These are phyloP conservation scores for Ceratitis capitata DNA, from an alignment of 1,140 invertebrate genomes.

Conservation along the genomic window DNA sequence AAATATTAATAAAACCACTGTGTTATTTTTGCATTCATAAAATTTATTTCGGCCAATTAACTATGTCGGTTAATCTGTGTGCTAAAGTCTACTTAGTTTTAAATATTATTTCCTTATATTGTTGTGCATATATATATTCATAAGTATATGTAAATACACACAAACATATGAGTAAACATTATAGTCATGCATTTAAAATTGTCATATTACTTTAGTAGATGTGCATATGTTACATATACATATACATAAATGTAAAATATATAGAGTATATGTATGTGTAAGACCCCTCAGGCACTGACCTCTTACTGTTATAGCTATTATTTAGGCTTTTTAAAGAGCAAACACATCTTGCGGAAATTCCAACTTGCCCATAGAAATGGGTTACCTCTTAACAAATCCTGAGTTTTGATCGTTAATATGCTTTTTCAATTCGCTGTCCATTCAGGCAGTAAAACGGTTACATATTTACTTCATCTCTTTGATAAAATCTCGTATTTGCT, in stretches of 20 bases:
- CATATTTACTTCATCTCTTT: neutral
- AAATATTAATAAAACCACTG: neutral
- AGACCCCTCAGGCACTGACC: neutral
- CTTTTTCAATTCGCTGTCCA: neutral
- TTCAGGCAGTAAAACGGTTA: neutral
- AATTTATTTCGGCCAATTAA: slow-evolving; percentile 18
- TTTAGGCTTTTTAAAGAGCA: neutral
- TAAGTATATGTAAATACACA: too few species aligned
- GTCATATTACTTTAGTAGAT: too few species aligned
- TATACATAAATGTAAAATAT: too few species aligned
- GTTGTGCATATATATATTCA: too few species aligned
- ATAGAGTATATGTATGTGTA: too few species aligned
- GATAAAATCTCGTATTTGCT: neutral
- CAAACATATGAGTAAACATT: too few species aligned
- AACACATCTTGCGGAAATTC: slow-evolving; percentile 11
- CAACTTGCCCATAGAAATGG: slow-evolving; percentile 3
- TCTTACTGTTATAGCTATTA: neutral
- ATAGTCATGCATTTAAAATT: neutral
- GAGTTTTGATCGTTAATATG: slow-evolving; percentile 13
- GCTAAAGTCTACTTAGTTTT: neutral
- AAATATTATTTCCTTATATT: neutral
- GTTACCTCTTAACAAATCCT: slow-evolving; percentile 15
- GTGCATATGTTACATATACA: too few species aligned
- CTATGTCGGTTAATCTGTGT: neutral
- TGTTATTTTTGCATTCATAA: slow-evolving; percentile 5